Evolutionary conservation across 2,797 vertebrate genomes (phyloP).

Genomic region (Gambelia wislizenii): DNA sequence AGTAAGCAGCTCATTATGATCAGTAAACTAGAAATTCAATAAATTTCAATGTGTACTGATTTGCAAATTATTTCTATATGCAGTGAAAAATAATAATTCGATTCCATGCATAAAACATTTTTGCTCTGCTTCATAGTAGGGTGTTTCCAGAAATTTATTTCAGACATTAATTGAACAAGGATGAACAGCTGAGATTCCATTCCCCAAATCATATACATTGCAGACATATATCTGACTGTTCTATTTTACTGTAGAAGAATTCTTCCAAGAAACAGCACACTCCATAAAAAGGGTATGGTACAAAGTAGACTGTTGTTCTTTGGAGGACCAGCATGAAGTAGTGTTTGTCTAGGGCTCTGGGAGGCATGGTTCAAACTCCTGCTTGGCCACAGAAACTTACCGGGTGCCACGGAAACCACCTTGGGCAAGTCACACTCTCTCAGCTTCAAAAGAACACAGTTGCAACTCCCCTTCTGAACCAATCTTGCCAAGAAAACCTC

Average conservation of each 20-base stretch:
- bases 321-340: too few species aligned
- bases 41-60: constrained; percentile 70
- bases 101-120: constrained; percentile 62
- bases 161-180: constrained; percentile 30
- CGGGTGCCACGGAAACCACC: too few species aligned
- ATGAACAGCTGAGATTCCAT: background rate
- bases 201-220: background rate
- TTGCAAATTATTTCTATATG: constrained; percentile 79
- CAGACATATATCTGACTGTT: background rate
- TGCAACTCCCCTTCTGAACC: too few species aligned
- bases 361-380: too few species aligned
- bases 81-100: constrained; percentile 35
- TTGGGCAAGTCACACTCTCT: too few species aligned
- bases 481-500: too few species aligned
- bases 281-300: background rate
- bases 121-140: constrained; percentile 59
- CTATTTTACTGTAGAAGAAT: background rate
- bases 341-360: too few species aligned
- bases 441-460: too few species aligned
- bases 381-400: too few species aligned
- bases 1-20: constrained; percentile 59
- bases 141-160: constrained; percentile 34
- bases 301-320: too few species aligned
- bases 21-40: constrained; percentile 61
- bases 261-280: background rate